Conservation (phyloP, 2,888 invertebrate species). For the Tricholauxania praeusta region DNA sequence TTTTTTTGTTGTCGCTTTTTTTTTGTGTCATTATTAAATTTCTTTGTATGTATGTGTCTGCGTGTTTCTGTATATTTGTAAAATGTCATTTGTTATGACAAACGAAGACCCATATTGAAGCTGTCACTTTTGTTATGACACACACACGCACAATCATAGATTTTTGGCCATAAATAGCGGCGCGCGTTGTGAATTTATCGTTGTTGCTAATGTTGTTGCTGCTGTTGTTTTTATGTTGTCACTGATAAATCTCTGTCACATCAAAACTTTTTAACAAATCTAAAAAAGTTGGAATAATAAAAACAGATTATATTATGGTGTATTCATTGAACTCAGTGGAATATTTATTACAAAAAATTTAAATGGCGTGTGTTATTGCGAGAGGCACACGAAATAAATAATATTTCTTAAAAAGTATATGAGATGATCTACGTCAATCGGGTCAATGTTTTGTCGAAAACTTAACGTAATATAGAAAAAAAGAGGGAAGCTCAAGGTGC, state of each 20-base stretch:
- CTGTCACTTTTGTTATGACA: conserved; percentile 4
- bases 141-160: conserved; percentile 9
- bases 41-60: background rate
- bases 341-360: too few species aligned
- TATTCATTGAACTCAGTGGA: too few species aligned
- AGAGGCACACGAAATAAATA: too few species aligned
- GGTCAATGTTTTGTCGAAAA: too few species aligned
- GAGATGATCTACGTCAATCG: too few species aligned
- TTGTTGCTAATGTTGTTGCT: conserved; percentile 9
- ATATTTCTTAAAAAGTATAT: too few species aligned
- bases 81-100: conserved; percentile 23
- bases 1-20: conserved; percentile 16
- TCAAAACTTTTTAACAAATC: conserved; percentile 14
- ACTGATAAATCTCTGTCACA: conserved; percentile 11
- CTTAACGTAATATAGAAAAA: too few species aligned
- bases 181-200: background rate
- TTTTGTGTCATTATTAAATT: conserved; percentile 38
- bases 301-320: too few species aligned
- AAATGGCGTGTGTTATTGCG: too few species aligned
- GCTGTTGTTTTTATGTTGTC: background rate
- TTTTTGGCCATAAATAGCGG: conserved; percentile 9
- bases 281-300: background rate
- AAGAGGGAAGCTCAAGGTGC: too few species aligned
- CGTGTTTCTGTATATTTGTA: conserved; percentile 21
- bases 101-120: conserved; percentile 13